phyloP scores from a whole-genome alignment of 2,888 invertebrate genomes.

The Unio pictorum region DNA sequence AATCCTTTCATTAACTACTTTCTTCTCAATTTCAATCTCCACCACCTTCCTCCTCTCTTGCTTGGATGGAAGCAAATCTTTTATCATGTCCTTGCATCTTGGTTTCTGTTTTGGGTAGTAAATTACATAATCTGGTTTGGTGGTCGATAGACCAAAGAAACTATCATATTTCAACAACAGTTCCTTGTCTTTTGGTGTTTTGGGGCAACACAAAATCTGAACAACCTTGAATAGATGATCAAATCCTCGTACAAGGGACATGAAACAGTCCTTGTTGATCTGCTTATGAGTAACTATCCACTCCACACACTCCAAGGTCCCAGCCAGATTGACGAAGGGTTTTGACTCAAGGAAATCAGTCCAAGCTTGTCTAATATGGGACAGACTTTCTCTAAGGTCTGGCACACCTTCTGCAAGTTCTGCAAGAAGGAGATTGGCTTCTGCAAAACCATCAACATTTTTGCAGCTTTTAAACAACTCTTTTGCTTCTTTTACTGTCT shows the following conservation, averaged over 20 bases:
- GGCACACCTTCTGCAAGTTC: conserved; percentile 14
- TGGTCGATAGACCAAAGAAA: conserved; percentile 41
- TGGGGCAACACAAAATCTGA: conserved; percentile 19
- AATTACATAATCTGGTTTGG: conserved; percentile 17
- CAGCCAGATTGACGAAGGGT: conserved; percentile 41
- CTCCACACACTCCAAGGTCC: conserved; percentile 41
- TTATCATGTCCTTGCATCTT: conserved; percentile 28
- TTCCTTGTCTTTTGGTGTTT: conserved; percentile 18
- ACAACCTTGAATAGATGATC: conserved; percentile 32
- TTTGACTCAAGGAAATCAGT: conserved; percentile 30
- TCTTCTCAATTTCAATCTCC: conserved; percentile 7
- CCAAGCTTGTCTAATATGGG: conserved; percentile 26
- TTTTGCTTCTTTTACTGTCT: conserved; percentile 24
- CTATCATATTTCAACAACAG: conserved; percentile 24
- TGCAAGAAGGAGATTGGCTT: conserved; percentile 24
- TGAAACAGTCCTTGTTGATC: conserved; percentile 6
- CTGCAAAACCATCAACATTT: conserved; percentile 26
- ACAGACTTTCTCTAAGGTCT: not conserved
- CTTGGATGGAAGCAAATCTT: conserved; percentile 5
- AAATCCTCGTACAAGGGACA: conserved; percentile 30
- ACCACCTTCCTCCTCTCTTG: conserved; percentile 4
- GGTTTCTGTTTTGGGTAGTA: conserved; percentile 39
- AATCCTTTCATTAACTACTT: conserved; percentile 16
- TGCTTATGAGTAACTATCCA: conserved; percentile 21
- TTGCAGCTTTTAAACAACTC: conserved; percentile 25